A percentile compares a stretch with the other conserved stretches of the same genome.
phyloP scores from a whole-genome alignment of 1,140 invertebrate species.

The Drosophila busckii region DNA sequence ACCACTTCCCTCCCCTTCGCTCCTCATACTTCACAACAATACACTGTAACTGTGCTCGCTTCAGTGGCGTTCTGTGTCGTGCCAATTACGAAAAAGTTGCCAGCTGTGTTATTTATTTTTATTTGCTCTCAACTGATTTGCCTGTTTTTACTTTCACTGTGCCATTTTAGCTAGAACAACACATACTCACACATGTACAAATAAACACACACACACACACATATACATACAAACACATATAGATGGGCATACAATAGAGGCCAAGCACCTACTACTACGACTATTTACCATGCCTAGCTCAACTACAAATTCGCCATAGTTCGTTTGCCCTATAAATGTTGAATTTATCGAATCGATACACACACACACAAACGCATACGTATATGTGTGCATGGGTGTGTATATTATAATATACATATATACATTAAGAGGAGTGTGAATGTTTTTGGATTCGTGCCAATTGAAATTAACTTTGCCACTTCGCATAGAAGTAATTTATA shows the following conservation, averaged over 20 bases:
- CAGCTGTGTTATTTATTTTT: constrained; percentile 75
- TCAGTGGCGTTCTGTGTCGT: constrained; percentile 52
- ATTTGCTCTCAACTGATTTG: constrained; percentile 64
- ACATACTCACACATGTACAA: constrained; percentile 20
- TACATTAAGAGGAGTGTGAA: constrained; percentile 37
- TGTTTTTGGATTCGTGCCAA: constrained; percentile 72
- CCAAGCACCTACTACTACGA: not conserved
- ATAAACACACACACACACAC: constrained; percentile 11
- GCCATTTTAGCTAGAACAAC: constrained; percentile 36
- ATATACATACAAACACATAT: not conserved
- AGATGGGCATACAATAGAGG: too few relatives aligned
- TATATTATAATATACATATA: constrained; percentile 16
- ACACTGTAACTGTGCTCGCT: too few relatives aligned
- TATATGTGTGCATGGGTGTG: not conserved
- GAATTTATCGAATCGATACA: constrained; percentile 63
- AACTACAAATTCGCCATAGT: constrained; percentile 50
- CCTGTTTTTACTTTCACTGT: constrained; percentile 35
- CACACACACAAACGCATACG: constrained; percentile 4
- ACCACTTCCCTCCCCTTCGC: not conserved
- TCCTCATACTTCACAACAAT: not conserved
- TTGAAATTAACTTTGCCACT: constrained; percentile 72
- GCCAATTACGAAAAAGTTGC: constrained; percentile 66
- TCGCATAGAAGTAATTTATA: constrained; percentile 75
- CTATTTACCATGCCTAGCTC: not conserved
- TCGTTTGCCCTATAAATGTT: constrained; percentile 67